Percentiles rank a stretch among this genome's conserved stretches.
These are phyloP conservation scores for Periophthalmodon schlosseri DNA, from an alignment of 2,113 vertebrate species.

Conservation along the genomic window DNA sequence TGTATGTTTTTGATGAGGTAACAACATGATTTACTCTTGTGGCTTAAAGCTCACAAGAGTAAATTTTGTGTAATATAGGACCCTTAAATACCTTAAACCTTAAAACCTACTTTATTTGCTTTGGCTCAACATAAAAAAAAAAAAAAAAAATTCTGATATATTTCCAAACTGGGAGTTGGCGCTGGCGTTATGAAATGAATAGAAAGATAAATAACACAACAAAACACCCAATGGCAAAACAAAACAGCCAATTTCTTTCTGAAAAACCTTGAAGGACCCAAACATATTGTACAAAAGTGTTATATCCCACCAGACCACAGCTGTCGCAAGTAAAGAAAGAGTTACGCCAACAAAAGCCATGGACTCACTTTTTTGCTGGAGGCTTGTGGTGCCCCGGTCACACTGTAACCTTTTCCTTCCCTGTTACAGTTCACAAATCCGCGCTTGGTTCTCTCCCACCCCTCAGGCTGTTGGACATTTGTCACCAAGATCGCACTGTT, in stretches of 20 bases:
- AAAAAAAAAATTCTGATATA: neutral
- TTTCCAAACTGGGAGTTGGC: neutral
- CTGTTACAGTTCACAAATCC: slow-evolving; percentile 54
- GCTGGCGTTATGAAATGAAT: neutral
- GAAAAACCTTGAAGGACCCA: neutral
- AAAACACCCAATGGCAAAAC: neutral
- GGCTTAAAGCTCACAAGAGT: no score
- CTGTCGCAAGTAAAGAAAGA: slow-evolving; percentile 13
- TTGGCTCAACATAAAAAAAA: no score
- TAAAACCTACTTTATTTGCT: no score
- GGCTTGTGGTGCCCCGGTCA: slow-evolving; percentile 57
- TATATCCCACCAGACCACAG: slow-evolving; percentile 31
- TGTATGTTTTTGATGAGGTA: no score
- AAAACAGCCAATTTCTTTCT: neutral
- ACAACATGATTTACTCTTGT: no score
- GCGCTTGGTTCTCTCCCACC: slow-evolving; percentile 10
- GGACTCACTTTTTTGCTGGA: slow-evolving; percentile 39
- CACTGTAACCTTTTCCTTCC: slow-evolving; percentile 58
- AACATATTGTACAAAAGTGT: slow-evolving; percentile 10
- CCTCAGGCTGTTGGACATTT: slow-evolving; percentile 44
- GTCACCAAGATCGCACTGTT: slow-evolving; percentile 35
- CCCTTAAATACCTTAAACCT: no score
- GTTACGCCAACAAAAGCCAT: slow-evolving; percentile 44
- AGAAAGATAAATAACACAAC: neutral
- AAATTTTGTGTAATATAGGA: no score